Conservation (phyloP, 2,888 invertebrate genomes). For the Pasiphila rectangulata region DNA sequence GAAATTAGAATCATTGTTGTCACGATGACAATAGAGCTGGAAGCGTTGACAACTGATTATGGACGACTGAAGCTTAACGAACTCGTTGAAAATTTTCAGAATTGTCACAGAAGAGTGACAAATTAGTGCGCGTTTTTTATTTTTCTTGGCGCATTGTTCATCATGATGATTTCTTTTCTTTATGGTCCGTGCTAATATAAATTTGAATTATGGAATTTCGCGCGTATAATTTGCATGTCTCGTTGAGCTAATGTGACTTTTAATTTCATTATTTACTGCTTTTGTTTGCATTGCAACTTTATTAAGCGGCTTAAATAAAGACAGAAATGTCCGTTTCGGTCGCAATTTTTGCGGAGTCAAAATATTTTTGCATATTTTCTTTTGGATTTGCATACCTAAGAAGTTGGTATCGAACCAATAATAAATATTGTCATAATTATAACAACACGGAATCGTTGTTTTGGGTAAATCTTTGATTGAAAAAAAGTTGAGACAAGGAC, state of each 20-base stretch:
- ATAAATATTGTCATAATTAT: no score
- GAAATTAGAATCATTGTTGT: conserved; percentile 53
- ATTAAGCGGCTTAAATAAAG: conserved; percentile 24
- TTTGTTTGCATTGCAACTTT: conserved; percentile 49
- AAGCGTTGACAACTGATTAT: conserved; percentile 68
- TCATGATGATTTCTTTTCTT: conserved; percentile 49
- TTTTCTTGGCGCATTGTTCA: conserved; percentile 54
- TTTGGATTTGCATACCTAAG: conserved; percentile 20
- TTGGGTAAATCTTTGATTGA: conserved; percentile 12
- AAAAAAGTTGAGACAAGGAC: conserved; percentile 19
- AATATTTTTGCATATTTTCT: conserved; percentile 32
- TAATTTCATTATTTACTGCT: conserved; percentile 66
- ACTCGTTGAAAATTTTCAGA: conserved; percentile 58
- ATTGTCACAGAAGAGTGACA: conserved; percentile 63
- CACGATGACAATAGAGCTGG: conserved; percentile 61
- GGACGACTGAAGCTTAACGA: conserved; percentile 48
- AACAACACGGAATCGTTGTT: no score
- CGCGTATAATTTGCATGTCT: conserved; percentile 56
- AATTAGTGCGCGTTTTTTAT: conserved; percentile 53
- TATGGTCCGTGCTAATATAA: conserved; percentile 51
- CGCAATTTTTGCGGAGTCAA: conserved; percentile 28
- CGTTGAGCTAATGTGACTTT: conserved; percentile 56
- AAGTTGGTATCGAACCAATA: no score
- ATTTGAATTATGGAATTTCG: conserved; percentile 60
- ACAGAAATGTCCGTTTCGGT: conserved; percentile 17